phyloP scores from a whole-genome alignment of 2,797 vertebrate genomes.

The Carduelis carduelis region DNA sequence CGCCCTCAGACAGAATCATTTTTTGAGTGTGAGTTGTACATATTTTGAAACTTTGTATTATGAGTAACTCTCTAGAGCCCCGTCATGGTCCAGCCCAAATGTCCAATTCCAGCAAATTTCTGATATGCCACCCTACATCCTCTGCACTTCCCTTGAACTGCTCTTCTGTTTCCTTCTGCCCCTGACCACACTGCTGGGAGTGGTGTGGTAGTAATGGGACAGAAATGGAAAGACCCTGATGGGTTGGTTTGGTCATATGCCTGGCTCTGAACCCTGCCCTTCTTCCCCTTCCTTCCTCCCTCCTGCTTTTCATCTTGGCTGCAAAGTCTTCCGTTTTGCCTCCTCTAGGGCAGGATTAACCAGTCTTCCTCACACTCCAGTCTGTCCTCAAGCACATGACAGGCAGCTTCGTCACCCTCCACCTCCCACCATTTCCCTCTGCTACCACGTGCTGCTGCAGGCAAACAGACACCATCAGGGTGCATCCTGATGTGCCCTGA shows the following conservation, averaged over 20 bases:
- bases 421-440: background rate
- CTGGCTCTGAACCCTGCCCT: background rate
- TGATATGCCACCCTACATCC: background rate
- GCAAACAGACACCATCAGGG: background rate
- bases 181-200: background rate
- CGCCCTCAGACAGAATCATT: conserved; percentile 9
- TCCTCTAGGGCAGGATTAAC: background rate
- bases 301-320: background rate
- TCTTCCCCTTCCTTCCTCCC: background rate
- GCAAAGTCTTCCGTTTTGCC: background rate
- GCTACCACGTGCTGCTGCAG: background rate
- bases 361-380: background rate
- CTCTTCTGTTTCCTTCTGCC: background rate
- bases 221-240: accelerated
- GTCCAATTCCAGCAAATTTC: background rate
- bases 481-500: background rate
- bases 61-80: conserved; percentile 33
- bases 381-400: accelerated
- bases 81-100: background rate
- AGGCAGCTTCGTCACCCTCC: background rate
- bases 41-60: conserved; percentile 38
- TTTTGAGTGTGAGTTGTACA: conserved; percentile 2
- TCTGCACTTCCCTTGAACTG: background rate
- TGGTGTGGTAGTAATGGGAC: background rate
- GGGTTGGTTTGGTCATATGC: background rate